Evolutionary conservation across 2,797 vertebrate genomes (phyloP).

Genomic region (Sebastes taczanowskii): DNA sequence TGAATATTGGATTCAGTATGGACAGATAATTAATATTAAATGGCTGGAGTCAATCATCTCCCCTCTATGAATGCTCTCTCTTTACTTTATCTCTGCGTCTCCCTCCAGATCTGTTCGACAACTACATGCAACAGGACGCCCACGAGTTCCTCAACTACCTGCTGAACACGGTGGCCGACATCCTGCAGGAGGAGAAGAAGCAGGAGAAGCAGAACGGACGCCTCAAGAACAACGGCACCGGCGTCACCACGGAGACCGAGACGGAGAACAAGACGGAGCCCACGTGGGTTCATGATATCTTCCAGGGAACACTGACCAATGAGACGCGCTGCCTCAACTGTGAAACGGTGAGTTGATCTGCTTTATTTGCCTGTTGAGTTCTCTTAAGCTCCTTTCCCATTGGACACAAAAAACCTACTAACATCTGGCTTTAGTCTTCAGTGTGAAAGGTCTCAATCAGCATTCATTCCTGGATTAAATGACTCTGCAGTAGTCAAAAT

Average conservation of each 20-base stretch:
- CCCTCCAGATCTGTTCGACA: conserved; percentile 93
- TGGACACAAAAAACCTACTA: not conserved
- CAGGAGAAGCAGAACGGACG: conserved; percentile 96
- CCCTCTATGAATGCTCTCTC: not conserved
- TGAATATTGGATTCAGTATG: not conserved
- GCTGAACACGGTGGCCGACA: conserved; percentile 97
- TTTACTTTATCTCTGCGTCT: not conserved
- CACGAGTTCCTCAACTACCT: conserved; percentile 99
- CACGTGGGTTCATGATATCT: conserved; percentile 98
- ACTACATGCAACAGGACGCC: conserved; percentile 99
- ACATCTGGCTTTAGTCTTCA: not conserved
- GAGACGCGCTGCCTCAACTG: conserved; percentile 99
- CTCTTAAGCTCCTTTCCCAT: not conserved
- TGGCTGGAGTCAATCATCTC: not conserved
- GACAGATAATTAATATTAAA: not conserved
- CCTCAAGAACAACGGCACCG: conserved; percentile 91
- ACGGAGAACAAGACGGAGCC: conserved; percentile 89
- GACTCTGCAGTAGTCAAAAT: not conserved
- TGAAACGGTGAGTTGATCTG: conserved; percentile 88
- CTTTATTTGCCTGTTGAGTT: not conserved
- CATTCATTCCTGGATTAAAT: not conserved
- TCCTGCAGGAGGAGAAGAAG: conserved; percentile 97
- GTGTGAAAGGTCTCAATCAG: not conserved
- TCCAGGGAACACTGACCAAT: conserved; percentile 98
- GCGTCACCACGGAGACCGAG: conserved; percentile 79